phyloP scores from a whole-genome alignment of 2,888 invertebrate genomes.

The Falcaria lacertinaria region DNA sequence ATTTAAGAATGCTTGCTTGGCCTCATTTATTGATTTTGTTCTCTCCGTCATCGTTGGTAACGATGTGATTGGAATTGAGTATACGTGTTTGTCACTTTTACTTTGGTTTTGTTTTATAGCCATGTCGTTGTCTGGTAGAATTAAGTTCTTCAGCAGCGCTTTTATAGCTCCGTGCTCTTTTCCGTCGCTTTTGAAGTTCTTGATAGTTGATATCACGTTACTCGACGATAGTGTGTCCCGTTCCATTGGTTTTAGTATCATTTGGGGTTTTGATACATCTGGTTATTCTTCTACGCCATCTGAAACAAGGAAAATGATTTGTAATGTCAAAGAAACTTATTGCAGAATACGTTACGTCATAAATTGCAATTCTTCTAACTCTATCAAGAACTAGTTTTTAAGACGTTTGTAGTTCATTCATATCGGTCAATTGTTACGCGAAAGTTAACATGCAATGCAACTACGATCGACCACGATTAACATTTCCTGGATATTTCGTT shows the following conservation, averaged over 20 bases:
- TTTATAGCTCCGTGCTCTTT: conserved; percentile 63
- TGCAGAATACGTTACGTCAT: conserved; percentile 4
- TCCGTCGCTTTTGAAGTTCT: conserved; percentile 50
- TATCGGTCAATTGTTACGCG: conserved; percentile 21
- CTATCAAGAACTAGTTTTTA: conserved; percentile 15
- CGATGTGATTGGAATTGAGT: conserved; percentile 58
- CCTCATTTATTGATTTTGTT: conserved; percentile 56
- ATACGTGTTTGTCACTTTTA: conserved; percentile 53
- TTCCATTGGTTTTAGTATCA: conserved; percentile 68
- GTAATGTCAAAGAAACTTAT: neutral
- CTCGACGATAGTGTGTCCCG: conserved; percentile 56
- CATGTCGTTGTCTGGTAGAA: conserved; percentile 62
- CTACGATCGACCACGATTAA: neutral
- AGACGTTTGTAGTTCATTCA: conserved; percentile 27
- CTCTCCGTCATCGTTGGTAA: conserved; percentile 43
- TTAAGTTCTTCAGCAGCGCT: conserved; percentile 61
- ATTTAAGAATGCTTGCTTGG: conserved; percentile 63
- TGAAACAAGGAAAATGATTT: conserved; percentile 48
- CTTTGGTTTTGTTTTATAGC: conserved; percentile 66
- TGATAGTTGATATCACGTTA: conserved; percentile 59
- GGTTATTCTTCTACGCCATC: conserved; percentile 67
- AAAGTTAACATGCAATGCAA: conserved; percentile 23
- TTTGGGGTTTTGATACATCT: conserved; percentile 47
- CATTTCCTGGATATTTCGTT: neutral
- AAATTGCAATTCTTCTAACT: conserved; percentile 15